Evolutionary conservation across 2,888 invertebrate genomes (phyloP).

Genomic region (Aporophyla lueneburgensis): DNA sequence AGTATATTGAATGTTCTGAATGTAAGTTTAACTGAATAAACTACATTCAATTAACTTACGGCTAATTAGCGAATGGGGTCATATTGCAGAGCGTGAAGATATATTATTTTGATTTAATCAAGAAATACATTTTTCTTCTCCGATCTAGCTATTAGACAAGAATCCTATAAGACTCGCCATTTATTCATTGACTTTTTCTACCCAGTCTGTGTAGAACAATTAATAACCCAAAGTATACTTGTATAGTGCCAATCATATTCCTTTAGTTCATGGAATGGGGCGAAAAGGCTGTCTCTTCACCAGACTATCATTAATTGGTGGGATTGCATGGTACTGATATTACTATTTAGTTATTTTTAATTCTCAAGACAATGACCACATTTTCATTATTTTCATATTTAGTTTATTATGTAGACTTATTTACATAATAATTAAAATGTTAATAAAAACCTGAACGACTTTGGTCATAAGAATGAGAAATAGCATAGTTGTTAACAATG

Average conservation of each 20-base stretch:
- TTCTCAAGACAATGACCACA: constrained; percentile 7
- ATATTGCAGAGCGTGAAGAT: not conserved
- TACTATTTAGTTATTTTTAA: constrained; percentile 12
- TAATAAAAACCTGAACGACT: not conserved
- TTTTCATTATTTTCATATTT: constrained; percentile 15
- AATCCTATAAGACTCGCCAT: not conserved
- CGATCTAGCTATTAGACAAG: not conserved
- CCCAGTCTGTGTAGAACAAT: not conserved
- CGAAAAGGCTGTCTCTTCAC: not conserved
- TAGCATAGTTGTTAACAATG: not conserved
- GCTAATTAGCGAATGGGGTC: not conserved
- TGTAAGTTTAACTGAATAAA: not conserved
- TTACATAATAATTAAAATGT: constrained; percentile 13
- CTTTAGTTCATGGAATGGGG: not conserved
- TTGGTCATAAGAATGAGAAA: not conserved
- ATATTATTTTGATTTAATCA: not conserved
- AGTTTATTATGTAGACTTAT: constrained; percentile 11
- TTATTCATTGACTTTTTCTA: not conserved
- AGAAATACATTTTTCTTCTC: too few relatives aligned
- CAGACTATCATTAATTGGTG: not conserved
- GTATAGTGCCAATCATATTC: not conserved
- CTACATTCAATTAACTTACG: not conserved
- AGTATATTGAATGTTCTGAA: not conserved
- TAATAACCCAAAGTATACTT: not conserved
- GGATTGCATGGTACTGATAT: constrained; percentile 6